A percentile compares a stretch with the other conserved stretches of the same genome.
These are phyloP conservation scores for Caprella mutica DNA, from an alignment of 2,888 invertebrate species.

Conservation along the genomic window DNA sequence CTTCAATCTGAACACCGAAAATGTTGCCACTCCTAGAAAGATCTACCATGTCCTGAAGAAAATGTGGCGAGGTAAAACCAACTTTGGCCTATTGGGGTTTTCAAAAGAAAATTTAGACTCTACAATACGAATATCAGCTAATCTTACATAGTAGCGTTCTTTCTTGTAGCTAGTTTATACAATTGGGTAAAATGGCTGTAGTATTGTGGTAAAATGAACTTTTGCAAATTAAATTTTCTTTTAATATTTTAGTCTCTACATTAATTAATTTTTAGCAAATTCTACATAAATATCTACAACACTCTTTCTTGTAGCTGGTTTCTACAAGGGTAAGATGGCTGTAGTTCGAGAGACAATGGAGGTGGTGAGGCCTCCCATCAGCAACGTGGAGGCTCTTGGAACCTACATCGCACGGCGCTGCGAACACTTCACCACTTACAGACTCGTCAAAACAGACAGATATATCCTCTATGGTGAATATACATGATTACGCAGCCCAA, in stretches of 20 bases:
- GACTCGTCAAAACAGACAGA: slow-evolving; percentile 43
- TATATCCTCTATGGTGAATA: too few relatives aligned
- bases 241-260: too few relatives aligned
- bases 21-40: slow-evolving; percentile 65
- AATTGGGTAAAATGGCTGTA: neutral
- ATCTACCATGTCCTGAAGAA: slow-evolving; percentile 66
- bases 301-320: too few relatives aligned
- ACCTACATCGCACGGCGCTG: slow-evolving; percentile 61
- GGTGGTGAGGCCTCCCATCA: slow-evolving; percentile 59
- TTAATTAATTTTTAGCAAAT: too few relatives aligned
- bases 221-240: too few relatives aligned
- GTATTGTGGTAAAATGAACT: too few relatives aligned
- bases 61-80: slow-evolving; percentile 54
- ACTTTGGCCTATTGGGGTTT: too few relatives aligned
- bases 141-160: neutral
- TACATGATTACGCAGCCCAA: too few relatives aligned
- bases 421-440: slow-evolving; percentile 56
- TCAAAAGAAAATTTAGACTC: too few relatives aligned
- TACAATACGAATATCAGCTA: too few relatives aligned
- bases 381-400: slow-evolving; percentile 50
- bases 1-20: slow-evolving; percentile 69
- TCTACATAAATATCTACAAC: too few relatives aligned
- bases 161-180: neutral
- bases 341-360: slow-evolving; percentile 64
- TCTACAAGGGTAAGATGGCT: slow-evolving; percentile 69